These are phyloP conservation scores for Dromaius novaehollandiae DNA, from an alignment of 2,113 vertebrate species.

Conservation along the genomic window DNA sequence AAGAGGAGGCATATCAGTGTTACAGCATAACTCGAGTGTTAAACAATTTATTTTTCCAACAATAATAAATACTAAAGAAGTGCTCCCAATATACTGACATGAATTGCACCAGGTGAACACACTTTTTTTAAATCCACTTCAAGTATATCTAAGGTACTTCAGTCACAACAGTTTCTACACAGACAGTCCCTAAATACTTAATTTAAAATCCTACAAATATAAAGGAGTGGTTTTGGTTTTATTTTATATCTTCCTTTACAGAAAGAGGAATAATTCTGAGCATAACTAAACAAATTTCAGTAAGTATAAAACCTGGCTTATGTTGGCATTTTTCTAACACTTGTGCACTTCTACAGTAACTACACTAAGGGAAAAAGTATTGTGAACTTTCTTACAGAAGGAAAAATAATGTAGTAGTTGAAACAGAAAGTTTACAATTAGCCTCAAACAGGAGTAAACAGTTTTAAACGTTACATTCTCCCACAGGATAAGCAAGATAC, in stretches of 20 bases:
- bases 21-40: not conserved
- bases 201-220: not conserved
- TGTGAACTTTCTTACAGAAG: not conserved
- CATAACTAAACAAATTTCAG: not conserved
- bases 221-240: not conserved
- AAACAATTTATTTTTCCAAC: constrained; percentile 13
- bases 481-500: not conserved
- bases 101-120: constrained; percentile 10
- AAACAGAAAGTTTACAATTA: not conserved
- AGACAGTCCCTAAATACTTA: not conserved
- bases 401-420: not conserved
- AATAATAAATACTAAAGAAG: constrained; percentile 31
- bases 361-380: not conserved
- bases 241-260: not conserved
- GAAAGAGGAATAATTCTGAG: not conserved
- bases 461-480: not conserved
- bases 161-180: not conserved
- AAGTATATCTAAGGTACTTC: not conserved
- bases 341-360: not conserved
- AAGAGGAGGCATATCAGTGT: not conserved
- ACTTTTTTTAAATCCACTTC: not conserved
- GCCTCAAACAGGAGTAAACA: not conserved
- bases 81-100: not conserved
- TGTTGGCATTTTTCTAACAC: not conserved
- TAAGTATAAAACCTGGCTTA: not conserved